A percentile compares a stretch with the other conserved stretches of the same genome.
Evolutionary conservation across 2,797 vertebrate species (phyloP).

Genomic region (Ctenosaura bakeri): DNA sequence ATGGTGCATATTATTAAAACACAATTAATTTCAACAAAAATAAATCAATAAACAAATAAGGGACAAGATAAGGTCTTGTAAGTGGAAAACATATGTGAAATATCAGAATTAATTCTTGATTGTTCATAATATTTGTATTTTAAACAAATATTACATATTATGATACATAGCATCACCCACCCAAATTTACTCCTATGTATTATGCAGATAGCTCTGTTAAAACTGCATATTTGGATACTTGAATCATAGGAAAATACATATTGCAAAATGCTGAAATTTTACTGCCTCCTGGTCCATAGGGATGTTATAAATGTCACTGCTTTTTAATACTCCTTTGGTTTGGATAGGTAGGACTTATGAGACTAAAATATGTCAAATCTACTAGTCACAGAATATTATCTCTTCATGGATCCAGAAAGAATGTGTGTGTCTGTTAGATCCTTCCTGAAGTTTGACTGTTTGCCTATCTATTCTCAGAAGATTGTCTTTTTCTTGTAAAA

Average conservation of each 20-base stretch:
- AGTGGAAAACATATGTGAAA: background rate
- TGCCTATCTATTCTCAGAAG: background rate
- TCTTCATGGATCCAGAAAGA: background rate
- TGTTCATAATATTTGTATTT: conserved; percentile 6
- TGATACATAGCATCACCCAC: background rate
- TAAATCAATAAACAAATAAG: background rate
- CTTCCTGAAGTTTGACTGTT: background rate
- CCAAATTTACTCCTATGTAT: background rate
- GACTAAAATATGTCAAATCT: background rate
- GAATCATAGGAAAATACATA: background rate
- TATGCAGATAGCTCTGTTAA: background rate
- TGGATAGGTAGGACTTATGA: background rate
- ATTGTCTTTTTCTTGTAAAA: background rate
- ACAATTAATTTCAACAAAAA: background rate
- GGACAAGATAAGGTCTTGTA: background rate
- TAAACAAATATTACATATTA: background rate
- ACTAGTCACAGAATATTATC: conserved; percentile 7
- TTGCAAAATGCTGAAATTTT: background rate
- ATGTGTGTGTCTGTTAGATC: background rate
- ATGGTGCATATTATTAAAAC: background rate
- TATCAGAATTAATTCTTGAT: background rate
- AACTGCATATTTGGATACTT: conserved; percentile 3
- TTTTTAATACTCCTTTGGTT: background rate
- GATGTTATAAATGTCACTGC: background rate
- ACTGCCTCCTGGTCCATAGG: background rate